Conservation (phyloP, 2,113 vertebrate genomes). For the Paracyprichromis sp. region DNA sequence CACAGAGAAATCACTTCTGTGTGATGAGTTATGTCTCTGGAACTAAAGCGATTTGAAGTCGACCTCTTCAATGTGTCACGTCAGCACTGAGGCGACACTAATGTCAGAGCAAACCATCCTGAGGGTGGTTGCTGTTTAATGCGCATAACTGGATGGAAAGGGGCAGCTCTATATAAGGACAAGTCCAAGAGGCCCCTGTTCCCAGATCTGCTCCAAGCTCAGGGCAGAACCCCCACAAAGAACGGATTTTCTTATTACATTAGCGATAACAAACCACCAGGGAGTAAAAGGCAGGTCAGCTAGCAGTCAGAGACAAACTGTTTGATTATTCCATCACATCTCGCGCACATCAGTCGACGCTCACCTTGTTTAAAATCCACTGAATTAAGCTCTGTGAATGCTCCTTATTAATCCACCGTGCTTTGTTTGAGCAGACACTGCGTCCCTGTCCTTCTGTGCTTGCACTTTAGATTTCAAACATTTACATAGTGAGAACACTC, state of each 20-base stretch:
- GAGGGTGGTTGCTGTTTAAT: not conserved
- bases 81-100: not conserved
- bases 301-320: not conserved
- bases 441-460: not conserved
- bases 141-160: not conserved
- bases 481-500: not conserved
- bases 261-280: not conserved
- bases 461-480: not conserved
- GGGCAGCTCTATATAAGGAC: slow-evolving; percentile 34
- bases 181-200: not conserved
- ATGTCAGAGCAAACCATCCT: not conserved
- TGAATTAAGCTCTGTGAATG: not conserved
- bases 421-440: not conserved
- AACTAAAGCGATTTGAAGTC: not conserved
- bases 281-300: not conserved
- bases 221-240: not conserved
- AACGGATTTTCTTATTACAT: not conserved
- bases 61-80: not conserved
- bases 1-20: not conserved
- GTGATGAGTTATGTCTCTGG: not conserved
- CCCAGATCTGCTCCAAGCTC: not conserved
- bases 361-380: not conserved
- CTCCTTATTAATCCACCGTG: not conserved
- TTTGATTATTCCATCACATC: not conserved
- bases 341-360: not conserved